A percentile compares a stretch with the other conserved stretches of the same genome.
Conservation (phyloP, 2,113 vertebrate genomes). For the Menura novaehollandiae region DNA sequence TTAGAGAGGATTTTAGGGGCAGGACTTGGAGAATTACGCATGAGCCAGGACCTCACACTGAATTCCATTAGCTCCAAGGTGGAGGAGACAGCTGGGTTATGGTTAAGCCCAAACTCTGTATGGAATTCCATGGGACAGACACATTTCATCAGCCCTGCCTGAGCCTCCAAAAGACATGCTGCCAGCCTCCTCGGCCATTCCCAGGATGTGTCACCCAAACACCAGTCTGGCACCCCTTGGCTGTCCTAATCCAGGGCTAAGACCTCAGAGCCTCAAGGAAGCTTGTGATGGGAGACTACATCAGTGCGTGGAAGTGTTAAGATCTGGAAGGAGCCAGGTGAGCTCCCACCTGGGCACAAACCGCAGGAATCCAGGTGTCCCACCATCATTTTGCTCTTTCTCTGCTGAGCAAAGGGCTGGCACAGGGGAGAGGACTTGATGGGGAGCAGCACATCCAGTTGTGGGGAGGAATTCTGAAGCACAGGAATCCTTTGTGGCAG, state of each 20-base stretch:
- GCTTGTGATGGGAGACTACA: background rate
- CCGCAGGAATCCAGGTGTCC: background rate
- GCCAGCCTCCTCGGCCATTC: background rate
- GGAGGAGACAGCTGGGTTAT: background rate
- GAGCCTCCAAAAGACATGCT: background rate
- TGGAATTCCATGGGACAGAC: background rate
- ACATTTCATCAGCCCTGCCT: background rate
- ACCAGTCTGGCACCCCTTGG: background rate
- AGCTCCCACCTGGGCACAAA: background rate
- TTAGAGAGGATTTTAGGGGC: background rate
- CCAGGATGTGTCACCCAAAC: background rate
- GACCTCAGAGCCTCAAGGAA: background rate
- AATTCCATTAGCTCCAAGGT: background rate
- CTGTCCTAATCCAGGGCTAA: background rate
- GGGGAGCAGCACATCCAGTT: background rate
- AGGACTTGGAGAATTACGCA: background rate
- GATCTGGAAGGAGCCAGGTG: background rate
- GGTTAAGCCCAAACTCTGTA: background rate
- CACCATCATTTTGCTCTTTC: background rate
- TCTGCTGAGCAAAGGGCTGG: background rate
- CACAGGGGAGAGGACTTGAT: background rate
- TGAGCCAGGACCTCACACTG: fast-evolving
- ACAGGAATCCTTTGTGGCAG: background rate
- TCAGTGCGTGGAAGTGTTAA: background rate
- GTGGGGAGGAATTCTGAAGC: background rate